Percentiles rank a stretch among this genome's conserved stretches.
phyloP scores from a whole-genome alignment of 2,797 vertebrate species.

The Aplochiton taeniatus region DNA sequence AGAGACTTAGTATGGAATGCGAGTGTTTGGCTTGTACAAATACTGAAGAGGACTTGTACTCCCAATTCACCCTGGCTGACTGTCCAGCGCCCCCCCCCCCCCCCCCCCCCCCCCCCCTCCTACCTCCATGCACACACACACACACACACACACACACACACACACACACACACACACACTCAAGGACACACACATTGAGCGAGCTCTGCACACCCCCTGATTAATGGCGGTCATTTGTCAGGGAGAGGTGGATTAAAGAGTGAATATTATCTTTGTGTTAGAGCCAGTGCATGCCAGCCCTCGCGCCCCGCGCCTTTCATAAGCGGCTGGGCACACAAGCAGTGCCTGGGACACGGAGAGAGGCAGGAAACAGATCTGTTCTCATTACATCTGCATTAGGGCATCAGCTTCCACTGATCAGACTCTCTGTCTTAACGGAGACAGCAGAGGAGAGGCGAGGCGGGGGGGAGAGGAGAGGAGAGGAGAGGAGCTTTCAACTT shows the following conservation, averaged over 20 bases:
- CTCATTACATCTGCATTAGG: conserved; percentile 75
- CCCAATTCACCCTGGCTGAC: conserved; percentile 35
- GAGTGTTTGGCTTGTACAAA: conserved; percentile 38
- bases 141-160: conserved; percentile 13
- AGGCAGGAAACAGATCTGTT: conserved; percentile 68
- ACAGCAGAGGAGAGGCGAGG: conserved; percentile 44
- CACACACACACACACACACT: conserved; percentile 14
- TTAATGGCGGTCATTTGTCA: conserved; percentile 77
- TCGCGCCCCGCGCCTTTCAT: conserved; percentile 68
- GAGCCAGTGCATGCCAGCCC: conserved; percentile 59
- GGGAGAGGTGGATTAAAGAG: conserved; percentile 72
- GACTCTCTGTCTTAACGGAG: conserved; percentile 65
- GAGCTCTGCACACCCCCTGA: conserved; percentile 51
- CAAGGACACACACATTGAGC: conserved; percentile 21
- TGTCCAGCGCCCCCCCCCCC: conserved; percentile 16
- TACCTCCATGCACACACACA: conserved; percentile 4
- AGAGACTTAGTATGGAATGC: conserved; percentile 2
- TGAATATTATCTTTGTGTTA: conserved; percentile 76
- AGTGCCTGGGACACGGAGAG: conserved; percentile 52
- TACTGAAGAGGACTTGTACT: conserved; percentile 28
- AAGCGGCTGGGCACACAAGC: conserved; percentile 67
- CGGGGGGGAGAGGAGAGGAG: background rate
- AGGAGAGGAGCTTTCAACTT: too few relatives aligned
- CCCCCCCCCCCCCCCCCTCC: conserved; percentile 8
- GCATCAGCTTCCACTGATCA: conserved; percentile 74